Evolutionary conservation across 2,797 vertebrate genomes (phyloP).

Genomic region (Thaleichthys pacificus): DNA sequence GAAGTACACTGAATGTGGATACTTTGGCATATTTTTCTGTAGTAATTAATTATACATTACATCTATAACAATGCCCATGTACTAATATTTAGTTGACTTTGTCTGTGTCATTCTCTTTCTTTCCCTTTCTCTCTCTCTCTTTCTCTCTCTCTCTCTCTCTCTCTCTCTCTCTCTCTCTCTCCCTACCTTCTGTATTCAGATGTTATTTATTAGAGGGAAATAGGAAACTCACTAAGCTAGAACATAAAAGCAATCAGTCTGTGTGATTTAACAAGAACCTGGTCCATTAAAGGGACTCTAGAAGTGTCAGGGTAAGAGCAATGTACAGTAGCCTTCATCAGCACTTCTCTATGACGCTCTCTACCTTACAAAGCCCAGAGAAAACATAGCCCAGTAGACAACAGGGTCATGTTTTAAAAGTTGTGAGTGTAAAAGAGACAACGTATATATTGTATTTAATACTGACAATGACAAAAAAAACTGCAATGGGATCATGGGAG

Average conservation of each 20-base stretch:
- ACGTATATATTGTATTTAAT: conserved; percentile 63
- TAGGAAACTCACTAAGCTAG: conserved; percentile 66
- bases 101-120: conserved; percentile 38
- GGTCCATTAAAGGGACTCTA: conserved; percentile 77
- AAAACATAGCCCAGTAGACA: conserved; percentile 36
- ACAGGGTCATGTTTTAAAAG: conserved; percentile 52
- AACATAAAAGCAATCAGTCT: conserved; percentile 83
- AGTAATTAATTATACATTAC: conserved; percentile 1
- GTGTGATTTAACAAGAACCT: conserved; percentile 80
- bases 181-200: conserved; percentile 58
- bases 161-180: conserved; percentile 41
- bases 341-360: conserved; percentile 42
- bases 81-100: conserved; percentile 48
- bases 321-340: conserved; percentile 63
- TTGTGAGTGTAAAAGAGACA: conserved; percentile 34
- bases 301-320: conserved; percentile 61
- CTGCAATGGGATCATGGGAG: conserved; percentile 56
- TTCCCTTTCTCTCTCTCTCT: neutral
- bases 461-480: conserved; percentile 73
- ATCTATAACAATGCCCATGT: conserved; percentile 36
- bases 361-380: neutral
- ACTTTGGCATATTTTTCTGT: neutral
- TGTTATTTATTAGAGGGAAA: conserved; percentile 64
- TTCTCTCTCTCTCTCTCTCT: conserved; percentile 1
- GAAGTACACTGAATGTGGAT: neutral